phyloP scores from a whole-genome alignment of 2,113 vertebrate species.

The Melanotaenia duboulayi region DNA sequence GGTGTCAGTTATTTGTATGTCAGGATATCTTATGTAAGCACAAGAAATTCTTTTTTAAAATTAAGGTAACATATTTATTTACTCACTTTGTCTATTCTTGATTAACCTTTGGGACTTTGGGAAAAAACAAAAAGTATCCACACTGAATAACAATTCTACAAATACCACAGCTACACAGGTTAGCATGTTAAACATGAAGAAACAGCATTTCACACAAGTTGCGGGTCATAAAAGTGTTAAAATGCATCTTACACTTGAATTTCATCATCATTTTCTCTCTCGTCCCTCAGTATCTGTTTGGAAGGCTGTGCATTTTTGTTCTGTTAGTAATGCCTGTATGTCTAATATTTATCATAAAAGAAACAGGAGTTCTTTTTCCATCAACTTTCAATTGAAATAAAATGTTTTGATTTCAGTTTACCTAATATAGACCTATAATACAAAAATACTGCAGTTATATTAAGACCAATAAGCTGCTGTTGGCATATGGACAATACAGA shows the following conservation, averaged over 20 bases:
- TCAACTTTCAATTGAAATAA: not conserved
- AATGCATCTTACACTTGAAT: conserved; percentile 74
- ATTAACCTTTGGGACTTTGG: not conserved
- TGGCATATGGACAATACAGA: not conserved
- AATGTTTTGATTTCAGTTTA: not conserved
- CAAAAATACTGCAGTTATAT: conserved; percentile 1
- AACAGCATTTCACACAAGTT: conserved; percentile 60
- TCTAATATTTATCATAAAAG: conserved; percentile 47
- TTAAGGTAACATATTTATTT: not conserved
- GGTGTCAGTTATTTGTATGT: not conserved
- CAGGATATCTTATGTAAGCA: not conserved
- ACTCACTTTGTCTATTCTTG: not conserved
- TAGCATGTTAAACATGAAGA: conserved; percentile 50
- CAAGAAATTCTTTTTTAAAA: too few species aligned
- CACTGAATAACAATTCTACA: conserved; percentile 23
- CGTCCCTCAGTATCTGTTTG: conserved; percentile 17
- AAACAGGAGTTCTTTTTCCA: conserved; percentile 27
- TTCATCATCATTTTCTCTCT: conserved; percentile 75
- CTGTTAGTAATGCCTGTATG: conserved; percentile 26
- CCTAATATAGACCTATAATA: not conserved
- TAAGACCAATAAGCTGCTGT: conserved; percentile 4
- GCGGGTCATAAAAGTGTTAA: conserved; percentile 49
- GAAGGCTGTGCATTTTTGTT: conserved; percentile 17
- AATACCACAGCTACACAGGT: conserved; percentile 29
- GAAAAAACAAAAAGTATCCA: not conserved